Percentiles rank a stretch among this genome's conserved stretches.
These are phyloP conservation scores for Telmatherina bonti DNA, from an alignment of 2,797 vertebrate genomes.

Conservation along the genomic window DNA sequence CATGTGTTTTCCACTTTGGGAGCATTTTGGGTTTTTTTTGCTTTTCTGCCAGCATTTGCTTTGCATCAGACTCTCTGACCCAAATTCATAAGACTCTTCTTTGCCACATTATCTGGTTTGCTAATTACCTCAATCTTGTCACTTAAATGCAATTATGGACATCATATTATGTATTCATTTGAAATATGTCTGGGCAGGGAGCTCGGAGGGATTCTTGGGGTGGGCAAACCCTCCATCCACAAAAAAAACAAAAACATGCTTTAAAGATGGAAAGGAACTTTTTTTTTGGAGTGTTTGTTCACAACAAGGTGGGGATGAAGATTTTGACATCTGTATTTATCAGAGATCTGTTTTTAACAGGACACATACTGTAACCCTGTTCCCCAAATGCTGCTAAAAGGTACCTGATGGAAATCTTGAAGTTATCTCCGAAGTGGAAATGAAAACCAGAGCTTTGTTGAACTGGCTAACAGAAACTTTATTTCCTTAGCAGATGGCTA, in stretches of 20 bases:
- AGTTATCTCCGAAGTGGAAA: constrained; percentile 68
- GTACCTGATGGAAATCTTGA: constrained; percentile 70
- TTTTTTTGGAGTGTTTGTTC: constrained; percentile 61
- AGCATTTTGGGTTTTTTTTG: constrained; percentile 37
- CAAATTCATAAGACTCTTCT: constrained; percentile 53
- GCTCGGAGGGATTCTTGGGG: constrained; percentile 35
- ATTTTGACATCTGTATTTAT: constrained; percentile 73
- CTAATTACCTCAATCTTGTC: constrained; percentile 70
- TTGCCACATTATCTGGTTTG: constrained; percentile 66
- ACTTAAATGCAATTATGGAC: constrained; percentile 65
- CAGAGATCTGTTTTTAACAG: constrained; percentile 49
- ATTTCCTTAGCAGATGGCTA: constrained; percentile 73
- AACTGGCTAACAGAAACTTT: constrained; percentile 48
- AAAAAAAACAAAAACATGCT: constrained; percentile 58
- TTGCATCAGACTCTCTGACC: constrained; percentile 51
- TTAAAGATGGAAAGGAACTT: constrained; percentile 51
- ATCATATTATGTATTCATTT: constrained; percentile 53
- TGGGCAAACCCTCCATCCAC: constrained; percentile 50
- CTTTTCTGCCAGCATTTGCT: constrained; percentile 53
- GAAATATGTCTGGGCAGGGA: constrained; percentile 49
- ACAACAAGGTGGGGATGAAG: constrained; percentile 39
- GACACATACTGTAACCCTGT: constrained; percentile 44
- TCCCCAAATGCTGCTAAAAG: constrained; percentile 69
- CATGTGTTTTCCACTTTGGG: constrained; percentile 49
- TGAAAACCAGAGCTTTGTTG: constrained; percentile 68